These are phyloP conservation scores for Accipiter cooperii DNA, from an alignment of 2,113 vertebrate species.

Conservation along the genomic window DNA sequence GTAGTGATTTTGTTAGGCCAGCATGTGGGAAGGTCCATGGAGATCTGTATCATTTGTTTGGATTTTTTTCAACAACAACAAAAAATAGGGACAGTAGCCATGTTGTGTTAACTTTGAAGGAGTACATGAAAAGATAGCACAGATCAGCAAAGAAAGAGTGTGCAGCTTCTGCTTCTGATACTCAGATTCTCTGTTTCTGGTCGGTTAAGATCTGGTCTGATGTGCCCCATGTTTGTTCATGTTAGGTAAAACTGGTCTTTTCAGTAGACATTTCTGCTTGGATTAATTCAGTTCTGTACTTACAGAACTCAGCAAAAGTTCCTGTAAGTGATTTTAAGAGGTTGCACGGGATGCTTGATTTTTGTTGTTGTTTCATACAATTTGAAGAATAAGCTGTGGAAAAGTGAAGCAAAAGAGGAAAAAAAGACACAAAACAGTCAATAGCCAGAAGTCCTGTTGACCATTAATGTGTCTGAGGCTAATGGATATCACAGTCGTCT, in stretches of 20 bases:
- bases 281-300: not conserved
- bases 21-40: not conserved
- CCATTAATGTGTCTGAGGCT: not conserved
- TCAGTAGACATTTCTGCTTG: not conserved
- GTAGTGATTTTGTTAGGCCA: not conserved
- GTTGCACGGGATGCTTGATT: not conserved
- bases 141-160: not conserved
- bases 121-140: not conserved
- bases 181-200: not conserved
- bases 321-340: not conserved
- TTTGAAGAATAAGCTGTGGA: not conserved
- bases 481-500: not conserved
- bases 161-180: not conserved
- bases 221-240: not conserved
- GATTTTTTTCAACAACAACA: not conserved
- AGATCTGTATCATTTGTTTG: not conserved
- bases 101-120: not conserved
- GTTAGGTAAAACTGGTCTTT: not conserved
- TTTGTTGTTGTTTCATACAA: not conserved
- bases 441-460: rapidly evolving
- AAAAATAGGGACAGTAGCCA: not conserved
- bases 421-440: not conserved
- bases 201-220: not conserved
- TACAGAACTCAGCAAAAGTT: not conserved
- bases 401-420: not conserved